A percentile compares a stretch with the other conserved stretches of the same genome.
Conservation (phyloP, 1,140 invertebrate species). For the Aphidius ervi region DNA sequence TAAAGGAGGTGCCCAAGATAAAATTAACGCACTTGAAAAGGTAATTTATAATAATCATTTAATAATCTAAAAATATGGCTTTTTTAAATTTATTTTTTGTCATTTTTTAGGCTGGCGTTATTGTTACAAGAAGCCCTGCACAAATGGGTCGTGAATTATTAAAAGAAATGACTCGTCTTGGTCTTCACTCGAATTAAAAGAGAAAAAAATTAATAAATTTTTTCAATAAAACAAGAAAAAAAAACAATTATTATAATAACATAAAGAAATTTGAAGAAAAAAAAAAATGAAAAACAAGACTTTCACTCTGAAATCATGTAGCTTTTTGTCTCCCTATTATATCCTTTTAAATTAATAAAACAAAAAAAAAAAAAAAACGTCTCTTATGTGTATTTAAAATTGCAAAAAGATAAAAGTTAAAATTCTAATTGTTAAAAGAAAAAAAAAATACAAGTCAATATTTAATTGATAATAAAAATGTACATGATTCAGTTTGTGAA, state of each 20-base stretch:
- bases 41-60: constrained; percentile 45
- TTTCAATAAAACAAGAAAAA: constrained; percentile 8
- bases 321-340: constrained; percentile 45
- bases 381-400: neutral
- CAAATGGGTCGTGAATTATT: constrained; percentile 89
- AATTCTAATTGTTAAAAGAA: neutral
- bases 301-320: constrained; percentile 29
- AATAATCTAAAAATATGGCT: constrained; percentile 11
- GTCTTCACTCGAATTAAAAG: constrained; percentile 51
- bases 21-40: constrained; percentile 93
- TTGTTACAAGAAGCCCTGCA: constrained; percentile 92
- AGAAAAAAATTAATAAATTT: constrained; percentile 18
- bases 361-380: constrained; percentile 1
- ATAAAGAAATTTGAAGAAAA: neutral
- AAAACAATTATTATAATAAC: constrained; percentile 22
- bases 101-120: constrained; percentile 71
- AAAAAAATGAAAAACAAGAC: constrained; percentile 27
- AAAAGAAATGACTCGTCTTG: constrained; percentile 81
- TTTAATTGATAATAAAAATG: constrained; percentile 6
- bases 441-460: constrained; percentile 8
- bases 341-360: constrained; percentile 31
- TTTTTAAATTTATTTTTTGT: constrained; percentile 7
- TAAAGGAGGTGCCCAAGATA: constrained; percentile 96
- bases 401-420: constrained; percentile 15
- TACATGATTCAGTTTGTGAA: constrained; percentile 9